Evolutionary conservation across 1,140 invertebrate genomes (phyloP), one percentile per base, ranked within the genome.

Genomic region (Orchestia grillus): DNA sequence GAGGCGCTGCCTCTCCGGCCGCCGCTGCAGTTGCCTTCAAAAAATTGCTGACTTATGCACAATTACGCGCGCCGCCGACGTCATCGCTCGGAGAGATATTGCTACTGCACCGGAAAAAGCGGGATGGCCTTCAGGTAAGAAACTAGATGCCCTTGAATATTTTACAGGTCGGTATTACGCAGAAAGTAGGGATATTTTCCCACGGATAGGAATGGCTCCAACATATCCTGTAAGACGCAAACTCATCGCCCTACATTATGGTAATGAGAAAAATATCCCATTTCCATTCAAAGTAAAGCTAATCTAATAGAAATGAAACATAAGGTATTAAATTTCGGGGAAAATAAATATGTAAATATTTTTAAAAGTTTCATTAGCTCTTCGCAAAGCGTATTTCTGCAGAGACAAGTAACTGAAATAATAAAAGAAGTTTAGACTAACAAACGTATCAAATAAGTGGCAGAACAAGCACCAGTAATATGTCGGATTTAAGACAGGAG

Each of bases 41-140:
- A 90, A 90, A 90, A 90, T 28, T 90, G 88, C 88, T 90, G 88
- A 90, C 88, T 90, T 90, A 90, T 44, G 88, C 88, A 90, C 88
- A 90, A 90, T 90, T 90, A 44, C 15, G 88, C 88, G 88, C 41
- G 88, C 4, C 42, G 88, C 88, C 88, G 43, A 90, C 88, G 88
- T 90, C 88, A 44, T 90, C 88, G 88, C 41, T 28, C 41, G 6
- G 41, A 90, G 88, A 90, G 43, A 90, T 90, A 90, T 90, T 41
- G 43, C 88, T 77, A 36, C 11, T 1, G 62, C 62, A 3, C n/a
- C 62, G 11, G 36, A 77, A 77, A 77, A 77, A 77, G 28, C 62
- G 62, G 28, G 62, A 77, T 77, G 62, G 62, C 62, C 62, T 15
- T 77, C 62, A 77, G 62, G 62, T 77, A 77, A 77, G 62, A 77